These are phyloP conservation scores for Lepas anatifera DNA, from an alignment of 2,888 invertebrate genomes.

Conservation along the genomic window DNA sequence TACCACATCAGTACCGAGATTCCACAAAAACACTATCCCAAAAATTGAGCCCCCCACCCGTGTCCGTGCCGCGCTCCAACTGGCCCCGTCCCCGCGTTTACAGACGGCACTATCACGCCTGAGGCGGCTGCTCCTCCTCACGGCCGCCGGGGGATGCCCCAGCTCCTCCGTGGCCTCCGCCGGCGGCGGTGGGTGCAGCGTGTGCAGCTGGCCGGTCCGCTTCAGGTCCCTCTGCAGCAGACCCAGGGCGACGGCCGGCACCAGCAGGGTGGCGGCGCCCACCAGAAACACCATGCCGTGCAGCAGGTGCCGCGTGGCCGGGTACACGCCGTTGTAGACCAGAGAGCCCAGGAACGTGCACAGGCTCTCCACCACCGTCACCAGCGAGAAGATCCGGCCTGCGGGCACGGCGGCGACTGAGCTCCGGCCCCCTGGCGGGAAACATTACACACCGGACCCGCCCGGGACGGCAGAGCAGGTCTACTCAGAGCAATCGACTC, in stretches of 20 bases:
- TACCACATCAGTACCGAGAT: too few species aligned
- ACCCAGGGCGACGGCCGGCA: conserved; percentile 27
- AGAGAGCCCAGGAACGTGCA: conserved; percentile 34
- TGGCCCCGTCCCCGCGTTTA: too few species aligned
- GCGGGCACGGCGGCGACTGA: conserved; percentile 22
- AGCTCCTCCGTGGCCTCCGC: neutral
- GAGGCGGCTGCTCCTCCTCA: too few species aligned
- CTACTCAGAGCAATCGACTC: too few species aligned
- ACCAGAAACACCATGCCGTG: conserved; percentile 32
- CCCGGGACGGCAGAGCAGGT: too few species aligned
- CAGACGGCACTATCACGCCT: too few species aligned
- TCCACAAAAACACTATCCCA: too few species aligned
- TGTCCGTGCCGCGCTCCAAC: too few species aligned
- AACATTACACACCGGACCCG: too few species aligned
- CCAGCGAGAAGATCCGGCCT: conserved; percentile 36
- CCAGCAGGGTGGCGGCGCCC: conserved; percentile 29
- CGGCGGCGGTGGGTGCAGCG: neutral
- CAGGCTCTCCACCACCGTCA: conserved; percentile 36
- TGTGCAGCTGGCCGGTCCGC: neutral
- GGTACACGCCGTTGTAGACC: conserved; percentile 35
- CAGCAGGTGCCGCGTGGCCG: conserved; percentile 31
- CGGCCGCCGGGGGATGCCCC: too few species aligned
- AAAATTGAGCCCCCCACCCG: too few species aligned
- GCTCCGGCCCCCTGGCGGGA: too few species aligned
- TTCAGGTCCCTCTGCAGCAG: neutral